These are phyloP conservation scores for Sminthopsis crassicaudata DNA, from an alignment of 2,113 vertebrate genomes.

Conservation along the genomic window DNA sequence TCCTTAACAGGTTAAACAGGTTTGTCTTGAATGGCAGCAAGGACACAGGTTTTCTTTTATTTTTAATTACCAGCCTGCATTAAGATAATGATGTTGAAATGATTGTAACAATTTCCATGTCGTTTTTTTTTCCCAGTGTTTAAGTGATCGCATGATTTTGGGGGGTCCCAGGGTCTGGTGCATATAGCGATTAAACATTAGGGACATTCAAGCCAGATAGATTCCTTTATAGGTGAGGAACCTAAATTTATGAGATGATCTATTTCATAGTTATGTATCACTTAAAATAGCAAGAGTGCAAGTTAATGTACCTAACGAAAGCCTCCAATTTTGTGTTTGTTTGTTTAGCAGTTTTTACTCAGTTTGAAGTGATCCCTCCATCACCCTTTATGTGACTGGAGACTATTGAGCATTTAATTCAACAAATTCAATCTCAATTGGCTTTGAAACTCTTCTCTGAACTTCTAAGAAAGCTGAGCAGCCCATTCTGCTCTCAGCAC, in stretches of 20 bases:
- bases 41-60: conserved; percentile 57
- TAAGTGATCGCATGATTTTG: not conserved
- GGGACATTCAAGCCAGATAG: not conserved
- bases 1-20: conserved; percentile 75
- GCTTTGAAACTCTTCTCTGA: not conserved
- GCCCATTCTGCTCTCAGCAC: not conserved
- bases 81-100: conserved; percentile 63
- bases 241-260: not conserved
- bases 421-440: not conserved
- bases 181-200: not conserved
- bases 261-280: not conserved
- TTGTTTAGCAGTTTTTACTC: not conserved
- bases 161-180: not conserved
- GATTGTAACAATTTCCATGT: not conserved
- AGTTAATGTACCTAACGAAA: not conserved
- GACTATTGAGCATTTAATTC: not conserved
- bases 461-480: not conserved
- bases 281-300: not conserved
- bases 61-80: conserved; percentile 73
- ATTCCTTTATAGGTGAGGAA: not conserved
- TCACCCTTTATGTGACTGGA: not conserved
- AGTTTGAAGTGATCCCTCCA: not conserved
- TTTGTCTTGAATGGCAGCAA: conserved; percentile 72
- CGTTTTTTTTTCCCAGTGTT: not conserved
- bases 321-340: not conserved